These are phyloP conservation scores for Drosophila neoperkinsi DNA, from an alignment of 2,888 invertebrate species.

Conservation along the genomic window DNA sequence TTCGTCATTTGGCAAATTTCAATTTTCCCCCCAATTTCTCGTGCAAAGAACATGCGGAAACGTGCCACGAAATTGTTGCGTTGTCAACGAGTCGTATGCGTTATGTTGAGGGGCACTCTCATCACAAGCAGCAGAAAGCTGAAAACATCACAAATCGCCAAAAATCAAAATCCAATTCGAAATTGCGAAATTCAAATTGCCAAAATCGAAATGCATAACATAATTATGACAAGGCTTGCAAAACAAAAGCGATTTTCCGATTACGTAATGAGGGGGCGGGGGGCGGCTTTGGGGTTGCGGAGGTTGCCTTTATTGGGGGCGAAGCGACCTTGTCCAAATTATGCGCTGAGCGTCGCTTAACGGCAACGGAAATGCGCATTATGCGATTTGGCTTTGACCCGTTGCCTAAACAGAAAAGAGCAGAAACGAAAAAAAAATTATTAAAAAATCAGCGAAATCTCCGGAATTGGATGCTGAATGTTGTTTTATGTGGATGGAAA, in stretches of 20 bases:
- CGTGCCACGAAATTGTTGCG: conserved; percentile 48
- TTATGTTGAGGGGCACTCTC: conserved; percentile 45
- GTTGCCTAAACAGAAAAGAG: background rate
- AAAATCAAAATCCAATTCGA: conserved; percentile 51
- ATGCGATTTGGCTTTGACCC: conserved; percentile 60
- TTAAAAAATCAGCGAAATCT: background rate
- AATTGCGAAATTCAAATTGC: conserved; percentile 60
- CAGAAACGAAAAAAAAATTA: background rate
- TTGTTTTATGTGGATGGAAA: conserved; percentile 23
- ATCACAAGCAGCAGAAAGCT: conserved; percentile 31
- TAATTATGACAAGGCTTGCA: conserved; percentile 53
- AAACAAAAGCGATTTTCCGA: conserved; percentile 16
- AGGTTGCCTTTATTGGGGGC: background rate
- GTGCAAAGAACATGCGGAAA: conserved; percentile 34
- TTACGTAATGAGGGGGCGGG: background rate
- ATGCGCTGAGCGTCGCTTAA: conserved; percentile 71
- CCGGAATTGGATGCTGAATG: conserved; percentile 14
- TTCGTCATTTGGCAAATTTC: conserved; percentile 11
- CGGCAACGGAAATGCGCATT: conserved; percentile 74
- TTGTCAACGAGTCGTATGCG: conserved; percentile 61
- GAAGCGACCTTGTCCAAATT: conserved; percentile 73
- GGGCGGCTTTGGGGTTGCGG: background rate
- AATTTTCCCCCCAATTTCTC: background rate
- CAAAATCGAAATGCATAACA: conserved; percentile 76
- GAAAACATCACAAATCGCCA: conserved; percentile 24